These are phyloP conservation scores for Rhynchophorus ferrugineus DNA, from an alignment of 1,140 invertebrate genomes.

Conservation along the genomic window DNA sequence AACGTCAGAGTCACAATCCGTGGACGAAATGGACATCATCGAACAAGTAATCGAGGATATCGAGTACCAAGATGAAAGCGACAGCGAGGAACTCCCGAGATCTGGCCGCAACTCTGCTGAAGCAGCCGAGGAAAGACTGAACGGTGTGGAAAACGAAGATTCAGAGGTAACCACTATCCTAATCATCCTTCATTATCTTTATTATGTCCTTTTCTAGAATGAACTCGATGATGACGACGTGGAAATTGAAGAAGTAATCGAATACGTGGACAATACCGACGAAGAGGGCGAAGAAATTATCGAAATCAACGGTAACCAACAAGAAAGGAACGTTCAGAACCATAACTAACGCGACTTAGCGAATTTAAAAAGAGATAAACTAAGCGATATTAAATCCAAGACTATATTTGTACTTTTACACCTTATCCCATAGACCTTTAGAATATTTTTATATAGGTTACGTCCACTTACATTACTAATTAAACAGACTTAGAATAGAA, in stretches of 20 bases:
- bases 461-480: too few relatives aligned
- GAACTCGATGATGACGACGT: conserved; percentile 24
- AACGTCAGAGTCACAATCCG: background rate
- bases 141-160: conserved; percentile 29
- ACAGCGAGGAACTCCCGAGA: conserved; percentile 7
- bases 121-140: conserved; percentile 5
- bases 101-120: background rate
- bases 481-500: too few relatives aligned
- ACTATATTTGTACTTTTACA: background rate
- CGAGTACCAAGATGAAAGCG: conserved; percentile 15
- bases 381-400: too few relatives aligned
- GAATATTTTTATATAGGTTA: too few relatives aligned
- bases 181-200: background rate
- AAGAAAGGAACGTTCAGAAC: background rate
- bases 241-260: conserved; percentile 22
- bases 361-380: background rate
- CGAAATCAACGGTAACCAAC: conserved; percentile 15
- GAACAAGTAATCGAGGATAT: background rate
- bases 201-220: conserved; percentile 7
- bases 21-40: background rate
- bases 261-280: conserved; percentile 20
- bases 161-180: conserved; percentile 14
- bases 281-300: conserved; percentile 18
- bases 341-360: background rate
- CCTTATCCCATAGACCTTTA: too few relatives aligned